Evolutionary conservation across 2,113 vertebrate genomes (phyloP), one percentile per base, ranked within the genome.

Genomic region (Stegostoma tigrinum): DNA sequence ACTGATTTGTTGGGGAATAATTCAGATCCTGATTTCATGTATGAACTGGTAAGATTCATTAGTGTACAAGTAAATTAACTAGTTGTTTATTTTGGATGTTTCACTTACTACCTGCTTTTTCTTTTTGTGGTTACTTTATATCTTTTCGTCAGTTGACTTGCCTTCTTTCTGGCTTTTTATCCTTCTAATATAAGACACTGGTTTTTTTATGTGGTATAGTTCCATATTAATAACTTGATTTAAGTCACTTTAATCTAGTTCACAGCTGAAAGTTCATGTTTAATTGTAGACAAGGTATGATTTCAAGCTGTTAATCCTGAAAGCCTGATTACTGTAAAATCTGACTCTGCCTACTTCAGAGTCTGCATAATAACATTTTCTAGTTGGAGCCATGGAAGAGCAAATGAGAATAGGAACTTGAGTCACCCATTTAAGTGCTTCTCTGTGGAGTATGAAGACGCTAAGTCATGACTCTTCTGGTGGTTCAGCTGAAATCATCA

Each of bases 21-120:
- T 97, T 99, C 99, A 55, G 99, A 99, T 97, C 99, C 99, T 97
- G 99, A 99, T 97, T 99, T 99, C 98, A 99, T 99, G 98, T 99
- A 99, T 96, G 99, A 99, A 97, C 97, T 99, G 98, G 99, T 99
- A 97, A 98, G 99, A 96, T 96, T 70, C 4, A 27, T 75, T 75
- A 72, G 5, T 95, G 3, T 52, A 52, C 4, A 52, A 48, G 3
- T 52, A 48, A 95, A 52, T 72, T 23, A 95, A 66, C 52, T 72
- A 72, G 27, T 48, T 21, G 23, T 72, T 72, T 52, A 30, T 27
- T 95, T 67, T 94, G 0, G 19, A 38, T 93, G 52, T 17, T 91
- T 66, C 61, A 23, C 7, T 66, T 93, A 17, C n/a, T 67, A 19
- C 61, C 1, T 91, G 30, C 4, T 91, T 1, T 93, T 64, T 66